Evolutionary conservation across 1,140 invertebrate genomes (phyloP).

Genomic region (Physella acuta): DNA sequence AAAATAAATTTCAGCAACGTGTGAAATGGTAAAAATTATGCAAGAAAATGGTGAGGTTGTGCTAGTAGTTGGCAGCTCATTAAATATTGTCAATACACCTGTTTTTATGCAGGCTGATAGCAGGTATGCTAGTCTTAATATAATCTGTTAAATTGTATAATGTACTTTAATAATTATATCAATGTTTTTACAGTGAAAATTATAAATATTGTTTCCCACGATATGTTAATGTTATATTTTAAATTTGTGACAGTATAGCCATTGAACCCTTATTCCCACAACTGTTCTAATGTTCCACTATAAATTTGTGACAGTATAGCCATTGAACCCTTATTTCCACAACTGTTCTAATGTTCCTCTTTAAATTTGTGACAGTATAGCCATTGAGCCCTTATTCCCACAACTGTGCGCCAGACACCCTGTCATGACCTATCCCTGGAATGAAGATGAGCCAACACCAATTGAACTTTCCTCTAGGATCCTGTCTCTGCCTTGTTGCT

Average conservation of each 20-base stretch:
- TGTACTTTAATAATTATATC: neutral
- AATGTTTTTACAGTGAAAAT: constrained; percentile 71
- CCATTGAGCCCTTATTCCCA: constrained; percentile 88
- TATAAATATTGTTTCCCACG: constrained; percentile 91
- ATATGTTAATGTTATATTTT: too few relatives aligned
- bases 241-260: constrained; percentile 75
- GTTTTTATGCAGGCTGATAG: constrained; percentile 93
- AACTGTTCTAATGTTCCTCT: constrained; percentile 66
- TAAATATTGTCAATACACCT: constrained; percentile 81
- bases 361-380: constrained; percentile 69
- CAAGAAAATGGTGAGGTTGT: constrained; percentile 94
- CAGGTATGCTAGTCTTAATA: constrained; percentile 69
- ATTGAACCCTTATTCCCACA: constrained; percentile 91
- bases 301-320: constrained; percentile 76
- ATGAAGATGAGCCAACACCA: constrained; percentile 69
- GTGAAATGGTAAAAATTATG: constrained; percentile 92
- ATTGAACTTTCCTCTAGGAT: constrained; percentile 80
- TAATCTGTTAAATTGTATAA: too few relatives aligned
- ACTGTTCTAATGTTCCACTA: too few relatives aligned
- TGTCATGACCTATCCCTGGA: constrained; percentile 59
- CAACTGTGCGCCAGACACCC: constrained; percentile 75
- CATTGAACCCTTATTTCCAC: constrained; percentile 88
- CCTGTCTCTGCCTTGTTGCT: constrained; percentile 85
- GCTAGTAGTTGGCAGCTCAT: constrained; percentile 83
- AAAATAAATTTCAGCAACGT: constrained; percentile 69